phyloP scores from a whole-genome alignment of 2,797 vertebrate species.

The Phyllotis vaccarum region DNA sequence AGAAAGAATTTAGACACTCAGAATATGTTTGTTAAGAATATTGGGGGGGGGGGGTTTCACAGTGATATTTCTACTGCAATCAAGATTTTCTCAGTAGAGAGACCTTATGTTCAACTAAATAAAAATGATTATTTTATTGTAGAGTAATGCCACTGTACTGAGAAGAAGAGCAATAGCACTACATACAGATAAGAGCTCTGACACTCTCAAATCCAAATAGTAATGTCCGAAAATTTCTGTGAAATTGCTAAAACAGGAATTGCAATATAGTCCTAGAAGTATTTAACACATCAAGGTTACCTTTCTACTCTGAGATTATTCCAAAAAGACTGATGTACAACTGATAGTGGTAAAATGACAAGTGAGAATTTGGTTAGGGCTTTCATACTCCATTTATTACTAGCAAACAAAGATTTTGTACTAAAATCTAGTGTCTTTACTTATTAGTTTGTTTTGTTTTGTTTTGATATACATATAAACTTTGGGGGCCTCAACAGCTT shows the following conservation, averaged over 20 bases:
- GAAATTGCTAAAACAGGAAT: background rate
- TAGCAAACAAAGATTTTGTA: background rate
- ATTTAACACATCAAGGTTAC: background rate
- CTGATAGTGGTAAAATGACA: background rate
- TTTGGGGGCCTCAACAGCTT: background rate
- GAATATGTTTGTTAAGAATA: constrained; percentile 42
- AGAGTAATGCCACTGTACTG: background rate
- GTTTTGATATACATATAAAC: background rate
- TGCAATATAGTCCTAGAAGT: background rate
- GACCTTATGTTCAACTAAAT: constrained; percentile 55
- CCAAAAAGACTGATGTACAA: background rate
- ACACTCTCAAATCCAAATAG: constrained; percentile 50
- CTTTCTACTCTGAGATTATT: background rate
- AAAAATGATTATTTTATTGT: background rate
- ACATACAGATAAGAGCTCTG: constrained; percentile 14
- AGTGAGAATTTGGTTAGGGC: background rate
- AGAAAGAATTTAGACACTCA: constrained; percentile 38
- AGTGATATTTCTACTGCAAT: constrained; percentile 9
- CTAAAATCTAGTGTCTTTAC: background rate
- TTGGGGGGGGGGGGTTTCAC: constrained; percentile 23
- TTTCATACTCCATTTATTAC: background rate
- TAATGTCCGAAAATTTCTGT: background rate
- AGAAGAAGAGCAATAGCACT: background rate
- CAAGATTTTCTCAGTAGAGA: constrained; percentile 44
- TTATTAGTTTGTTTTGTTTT: background rate